Base-by-base conservation (phyloP, 2,797 vertebrate genomes). In the Xenopus petersii region DNA sequence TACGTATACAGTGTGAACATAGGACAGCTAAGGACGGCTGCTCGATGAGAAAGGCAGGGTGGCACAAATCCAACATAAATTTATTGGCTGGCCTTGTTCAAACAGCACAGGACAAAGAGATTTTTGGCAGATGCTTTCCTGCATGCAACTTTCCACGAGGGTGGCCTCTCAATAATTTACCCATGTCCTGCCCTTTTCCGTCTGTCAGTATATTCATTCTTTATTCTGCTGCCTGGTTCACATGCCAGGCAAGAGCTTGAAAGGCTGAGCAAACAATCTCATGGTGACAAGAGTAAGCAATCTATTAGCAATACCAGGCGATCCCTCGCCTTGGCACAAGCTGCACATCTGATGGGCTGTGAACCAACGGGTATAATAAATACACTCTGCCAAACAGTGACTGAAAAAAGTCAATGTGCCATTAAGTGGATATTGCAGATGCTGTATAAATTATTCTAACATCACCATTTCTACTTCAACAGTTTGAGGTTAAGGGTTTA, bases 91-190 rank as follows among this genome's bases (percentile, higher is more conserved):
- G 66, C 16, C 70, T 73, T 73, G 46, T 65, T 59, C 70, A 78
- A 73, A 73, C 71, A 67, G 17, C 13, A 10, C 65, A 64, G 61
- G 64, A 73, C 30, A 42, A 69, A 69, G 58, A 58, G 67, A 13
- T 60, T 59, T 51, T 66, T 79, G 76, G 70, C 76, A 79, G 26
- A 51, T 33, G 42, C 72, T 16, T 54, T 16, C 3, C 12, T 65
- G 13, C 16, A 47, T 15, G 49, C 6, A 51, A 51, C 49, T 51
- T 51, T 51, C 48, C 65, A 64, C 12, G 59, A 65, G 71, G 76
- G 76, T 79, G 76, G 76, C 61, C 67, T 46, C 67, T 60, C 64
- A 16, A 51, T 79, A 61, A 73, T 64, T 64, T 78, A 78, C 64
- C 65, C 59, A 21, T 47, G 56, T 70, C 60, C 54, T 60, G 71